Conservation (phyloP, 2,113 vertebrate species). For the Candoia aspera region DNA sequence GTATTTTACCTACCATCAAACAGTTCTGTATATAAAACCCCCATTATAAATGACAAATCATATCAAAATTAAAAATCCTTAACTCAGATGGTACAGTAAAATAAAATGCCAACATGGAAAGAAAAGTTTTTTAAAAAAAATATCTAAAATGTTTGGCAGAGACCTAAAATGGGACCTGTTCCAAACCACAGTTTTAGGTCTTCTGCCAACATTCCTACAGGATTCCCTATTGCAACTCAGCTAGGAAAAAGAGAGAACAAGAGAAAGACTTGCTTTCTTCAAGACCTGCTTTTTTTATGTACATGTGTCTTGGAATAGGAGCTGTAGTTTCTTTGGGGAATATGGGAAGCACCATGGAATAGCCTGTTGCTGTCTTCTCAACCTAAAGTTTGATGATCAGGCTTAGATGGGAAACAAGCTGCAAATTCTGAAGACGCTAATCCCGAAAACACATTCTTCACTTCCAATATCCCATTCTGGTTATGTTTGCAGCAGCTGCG, state of each 20-base stretch:
- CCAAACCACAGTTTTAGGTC: slow-evolving; percentile 74
- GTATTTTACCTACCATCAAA: slow-evolving; percentile 45
- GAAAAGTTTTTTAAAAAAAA: slow-evolving; percentile 37
- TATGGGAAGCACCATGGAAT: neutral
- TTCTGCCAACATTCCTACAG: slow-evolving; percentile 66
- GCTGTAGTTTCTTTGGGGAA: slow-evolving; percentile 18
- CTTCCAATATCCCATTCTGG: neutral
- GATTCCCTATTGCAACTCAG: slow-evolving; percentile 54
- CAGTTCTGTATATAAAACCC: slow-evolving; percentile 11
- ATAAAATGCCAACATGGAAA: slow-evolving; percentile 69
- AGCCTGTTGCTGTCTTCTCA: fast-evolving
- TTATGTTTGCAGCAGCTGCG: slow-evolving; percentile 6
- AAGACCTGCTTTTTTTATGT: slow-evolving; percentile 55
- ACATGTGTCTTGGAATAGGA: slow-evolving; percentile 46
- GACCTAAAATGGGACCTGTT: slow-evolving; percentile 50
- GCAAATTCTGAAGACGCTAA: neutral
- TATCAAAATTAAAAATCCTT: slow-evolving; percentile 46
- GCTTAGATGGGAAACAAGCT: slow-evolving; percentile 7
- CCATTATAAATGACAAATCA: slow-evolving; percentile 40
- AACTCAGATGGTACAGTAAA: slow-evolving; percentile 52
- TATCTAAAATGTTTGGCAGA: slow-evolving; percentile 67
- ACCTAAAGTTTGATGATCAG: neutral
- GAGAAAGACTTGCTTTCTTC: slow-evolving; percentile 40
- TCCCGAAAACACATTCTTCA: neutral
- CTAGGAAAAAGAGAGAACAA: neutral